Evolutionary conservation across 2,113 vertebrate genomes (phyloP), one percentile per base, ranked within the genome.

Genomic region (Tenebrosternarchus preto): DNA sequence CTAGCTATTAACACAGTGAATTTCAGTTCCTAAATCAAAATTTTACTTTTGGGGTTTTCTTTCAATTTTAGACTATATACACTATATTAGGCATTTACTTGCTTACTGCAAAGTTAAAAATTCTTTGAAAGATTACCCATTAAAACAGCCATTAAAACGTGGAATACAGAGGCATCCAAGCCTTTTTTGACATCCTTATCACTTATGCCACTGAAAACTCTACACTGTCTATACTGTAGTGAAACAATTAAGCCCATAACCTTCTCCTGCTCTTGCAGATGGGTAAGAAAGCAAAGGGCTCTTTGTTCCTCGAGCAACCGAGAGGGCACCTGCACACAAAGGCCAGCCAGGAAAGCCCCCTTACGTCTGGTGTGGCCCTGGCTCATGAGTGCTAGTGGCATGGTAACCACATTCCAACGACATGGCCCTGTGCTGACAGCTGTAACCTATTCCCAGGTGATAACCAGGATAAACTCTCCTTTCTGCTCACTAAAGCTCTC

Each of bases 311-410:
- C 17, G 31, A 22, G 43, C 39, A 24, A 46, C 16, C 43, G 76
- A 33, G 56, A 76, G 55, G 59, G 70, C 76, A 82, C 79, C 79
- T 81, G 83, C 24, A 46, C 43, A 78, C 57, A 76, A 66, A 79
- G 60, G 64, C 68, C 64, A 76, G 29, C 24, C 71, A 67, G 80
- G 83, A 76, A 85, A 85, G 76, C 16, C 67, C 59, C 76, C 80
- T 79, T 76, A 77, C 46, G 1, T 82, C 66, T 71, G 57, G 20
- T 71, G 75, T 67, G 70, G 67, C 56, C 43, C 33, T 67, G 39
- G 70, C 33, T 76, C 53, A 66, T 72, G 56, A 83, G 71, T 50
- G 22, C 70, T 57, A 56, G 69, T 61, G 29, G 69, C 78, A 67
- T 59, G 67, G 61, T 69, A 81, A 81, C 69, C 43, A 8, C 64